These are phyloP conservation scores for Galerucella pusilla DNA, from an alignment of 2,888 invertebrate genomes.

Conservation along the genomic window DNA sequence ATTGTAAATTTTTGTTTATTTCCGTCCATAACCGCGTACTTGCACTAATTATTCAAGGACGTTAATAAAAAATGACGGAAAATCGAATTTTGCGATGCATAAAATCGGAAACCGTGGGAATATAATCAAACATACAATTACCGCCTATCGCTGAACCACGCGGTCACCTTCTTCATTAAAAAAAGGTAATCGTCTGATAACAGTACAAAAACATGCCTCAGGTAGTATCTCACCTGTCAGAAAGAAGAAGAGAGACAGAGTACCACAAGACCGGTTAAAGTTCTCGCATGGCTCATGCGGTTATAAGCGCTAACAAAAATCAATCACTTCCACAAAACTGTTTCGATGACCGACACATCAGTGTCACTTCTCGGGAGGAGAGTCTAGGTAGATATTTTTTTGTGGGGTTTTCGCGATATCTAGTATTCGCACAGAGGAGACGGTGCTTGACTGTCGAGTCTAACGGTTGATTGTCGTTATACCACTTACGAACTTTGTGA, in stretches of 20 bases:
- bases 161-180: slow-evolving; percentile 17
- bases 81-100: not conserved
- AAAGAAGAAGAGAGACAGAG: slow-evolving; percentile 29
- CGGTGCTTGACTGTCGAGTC: slow-evolving; percentile 48
- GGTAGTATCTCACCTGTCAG: slow-evolving; percentile 55
- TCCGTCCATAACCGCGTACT: not conserved
- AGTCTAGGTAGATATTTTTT: slow-evolving; percentile 7
- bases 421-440: slow-evolving; percentile 39
- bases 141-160: slow-evolving; percentile 13
- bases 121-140: slow-evolving; percentile 13
- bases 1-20: not conserved
- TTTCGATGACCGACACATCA: not conserved
- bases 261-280: slow-evolving; percentile 51
- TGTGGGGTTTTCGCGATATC: slow-evolving; percentile 3
- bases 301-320: slow-evolving; percentile 29
- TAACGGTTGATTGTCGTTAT: not conserved
- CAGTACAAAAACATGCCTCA: slow-evolving; percentile 52
- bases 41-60: slow-evolving; percentile 1
- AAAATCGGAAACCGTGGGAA: slow-evolving; percentile 9
- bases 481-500: not conserved
- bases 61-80: not conserved
- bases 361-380: not conserved
- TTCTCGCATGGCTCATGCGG: slow-evolving; percentile 23
- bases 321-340: slow-evolving; percentile 29
- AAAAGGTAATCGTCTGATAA: slow-evolving; percentile 54